These are phyloP conservation scores for Brachyistius frenatus DNA, from an alignment of 2,113 vertebrate species.

Conservation along the genomic window DNA sequence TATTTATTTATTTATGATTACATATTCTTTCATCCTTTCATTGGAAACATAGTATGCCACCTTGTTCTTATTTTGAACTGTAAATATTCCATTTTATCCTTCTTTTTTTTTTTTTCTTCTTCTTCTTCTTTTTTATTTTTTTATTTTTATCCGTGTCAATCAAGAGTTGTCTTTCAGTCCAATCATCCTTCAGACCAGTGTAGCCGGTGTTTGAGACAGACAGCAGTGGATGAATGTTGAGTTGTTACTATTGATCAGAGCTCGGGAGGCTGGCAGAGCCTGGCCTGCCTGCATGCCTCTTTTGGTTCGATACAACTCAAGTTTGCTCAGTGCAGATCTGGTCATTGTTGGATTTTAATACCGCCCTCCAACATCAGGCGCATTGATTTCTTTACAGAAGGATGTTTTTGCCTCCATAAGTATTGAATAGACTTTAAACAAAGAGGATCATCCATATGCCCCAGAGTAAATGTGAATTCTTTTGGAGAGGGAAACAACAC, in stretches of 20 bases:
- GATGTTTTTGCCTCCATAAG: slow-evolving; percentile 78
- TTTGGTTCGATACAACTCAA: slow-evolving; percentile 70
- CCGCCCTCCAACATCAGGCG: slow-evolving; percentile 73
- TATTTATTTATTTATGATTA: background rate
- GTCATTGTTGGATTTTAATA: slow-evolving; percentile 76
- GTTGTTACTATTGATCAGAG: slow-evolving; percentile 76
- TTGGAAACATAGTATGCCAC: background rate
- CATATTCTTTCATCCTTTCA: background rate
- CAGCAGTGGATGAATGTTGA: slow-evolving; percentile 70
- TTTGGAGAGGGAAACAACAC: slow-evolving; percentile 42
- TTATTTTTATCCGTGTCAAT: slow-evolving; percentile 18
- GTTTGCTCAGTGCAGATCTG: slow-evolving; percentile 64
- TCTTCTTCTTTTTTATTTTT: background rate
- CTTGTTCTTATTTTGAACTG: slow-evolving; percentile 18
- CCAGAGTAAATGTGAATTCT: slow-evolving; percentile 66
- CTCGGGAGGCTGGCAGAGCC: slow-evolving; percentile 65
- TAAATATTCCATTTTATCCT: slow-evolving; percentile 19
- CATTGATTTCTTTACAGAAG: slow-evolving; percentile 79
- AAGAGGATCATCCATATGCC: slow-evolving; percentile 77
- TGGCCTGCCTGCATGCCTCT: slow-evolving; percentile 59
- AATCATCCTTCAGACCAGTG: slow-evolving; percentile 47
- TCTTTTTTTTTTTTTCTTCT: background rate
- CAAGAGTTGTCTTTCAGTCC: slow-evolving; percentile 31
- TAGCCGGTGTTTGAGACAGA: slow-evolving; percentile 52
- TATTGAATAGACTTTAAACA: slow-evolving; percentile 81